These are phyloP conservation scores for Girardinichthys multiradiatus DNA, from an alignment of 2,113 vertebrate genomes.

Conservation along the genomic window DNA sequence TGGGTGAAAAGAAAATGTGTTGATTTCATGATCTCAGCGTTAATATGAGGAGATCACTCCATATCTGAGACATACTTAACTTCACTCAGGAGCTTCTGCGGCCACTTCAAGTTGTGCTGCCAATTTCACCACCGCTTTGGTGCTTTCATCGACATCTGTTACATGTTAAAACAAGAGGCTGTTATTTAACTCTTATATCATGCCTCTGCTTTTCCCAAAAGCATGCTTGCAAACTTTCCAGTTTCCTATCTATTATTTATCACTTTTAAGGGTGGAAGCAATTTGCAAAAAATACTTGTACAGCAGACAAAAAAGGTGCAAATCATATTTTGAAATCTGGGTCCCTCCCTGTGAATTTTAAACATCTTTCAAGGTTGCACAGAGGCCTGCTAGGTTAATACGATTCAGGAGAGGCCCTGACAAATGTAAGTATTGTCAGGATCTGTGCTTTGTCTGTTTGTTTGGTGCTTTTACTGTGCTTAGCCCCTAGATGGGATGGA, in stretches of 20 bases:
- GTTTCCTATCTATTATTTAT: conserved; percentile 9
- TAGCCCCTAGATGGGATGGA: too few relatives aligned
- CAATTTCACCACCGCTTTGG: neutral
- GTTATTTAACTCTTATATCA: conserved; percentile 8
- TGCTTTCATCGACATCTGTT: conserved; percentile 6
- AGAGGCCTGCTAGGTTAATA: conserved; percentile 34
- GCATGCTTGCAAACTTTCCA: conserved; percentile 8
- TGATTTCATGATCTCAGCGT: too few relatives aligned
- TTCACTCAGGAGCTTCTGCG: conserved; percentile 1
- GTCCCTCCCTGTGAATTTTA: conserved; percentile 35
- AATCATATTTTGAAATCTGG: conserved; percentile 7
- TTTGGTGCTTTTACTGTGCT: too few relatives aligned
- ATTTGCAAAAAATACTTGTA: neutral
- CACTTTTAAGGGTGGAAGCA: conserved; percentile 21
- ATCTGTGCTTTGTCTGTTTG: too few relatives aligned
- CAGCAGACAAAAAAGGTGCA: conserved; percentile 1
- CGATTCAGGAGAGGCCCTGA: conserved; percentile 45
- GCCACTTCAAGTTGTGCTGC: too few relatives aligned
- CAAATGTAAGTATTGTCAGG: conserved; percentile 11
- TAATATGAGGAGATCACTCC: too few relatives aligned
- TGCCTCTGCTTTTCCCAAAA: neutral
- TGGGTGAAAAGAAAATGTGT: too few relatives aligned
- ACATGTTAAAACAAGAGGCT: neutral
- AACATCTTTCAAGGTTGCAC: conserved; percentile 47
- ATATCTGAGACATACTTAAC: neutral